Percentiles rank a stretch among this genome's conserved stretches.
phyloP scores from a whole-genome alignment of 2,888 invertebrate species.

The Electrophaes corylata region DNA sequence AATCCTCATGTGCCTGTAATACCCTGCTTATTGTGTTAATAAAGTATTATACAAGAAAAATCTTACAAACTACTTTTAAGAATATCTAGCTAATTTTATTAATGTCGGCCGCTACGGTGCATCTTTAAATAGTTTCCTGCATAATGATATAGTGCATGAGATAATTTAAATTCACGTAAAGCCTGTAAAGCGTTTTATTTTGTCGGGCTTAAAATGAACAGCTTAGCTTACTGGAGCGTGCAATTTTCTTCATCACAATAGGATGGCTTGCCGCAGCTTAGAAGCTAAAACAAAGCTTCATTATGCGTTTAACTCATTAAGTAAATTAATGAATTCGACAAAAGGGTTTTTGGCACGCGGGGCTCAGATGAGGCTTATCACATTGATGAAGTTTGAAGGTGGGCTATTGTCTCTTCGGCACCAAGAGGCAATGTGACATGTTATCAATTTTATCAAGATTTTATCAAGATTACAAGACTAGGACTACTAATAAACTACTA shows the following conservation, averaged over 20 bases:
- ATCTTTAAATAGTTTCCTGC: slow-evolving; percentile 31
- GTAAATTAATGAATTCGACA: slow-evolving; percentile 69
- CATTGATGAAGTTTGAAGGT: slow-evolving; percentile 52
- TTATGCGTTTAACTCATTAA: slow-evolving; percentile 72
- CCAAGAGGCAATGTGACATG: slow-evolving; percentile 33
- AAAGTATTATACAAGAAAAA: slow-evolving; percentile 34
- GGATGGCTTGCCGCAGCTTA: slow-evolving; percentile 59
- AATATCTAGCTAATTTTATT: slow-evolving; percentile 7
- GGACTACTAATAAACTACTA: too few relatives aligned
- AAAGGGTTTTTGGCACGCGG: slow-evolving; percentile 60
- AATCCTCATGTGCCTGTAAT: too few relatives aligned
- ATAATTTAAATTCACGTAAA: slow-evolving; percentile 29
- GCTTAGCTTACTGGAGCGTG: slow-evolving; percentile 51
- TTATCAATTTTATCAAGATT: slow-evolving; percentile 10
- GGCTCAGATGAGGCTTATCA: slow-evolving; percentile 55
- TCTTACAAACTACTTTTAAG: neutral
- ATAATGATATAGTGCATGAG: slow-evolving; percentile 21
- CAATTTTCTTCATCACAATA: slow-evolving; percentile 59
- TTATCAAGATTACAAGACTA: too few relatives aligned
- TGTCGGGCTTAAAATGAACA: slow-evolving; percentile 38
- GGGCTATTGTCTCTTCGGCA: slow-evolving; percentile 41
- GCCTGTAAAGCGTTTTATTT: slow-evolving; percentile 38
- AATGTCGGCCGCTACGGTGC: slow-evolving; percentile 13
- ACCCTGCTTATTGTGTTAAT: slow-evolving; percentile 25
- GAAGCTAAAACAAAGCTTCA: slow-evolving; percentile 66